Evolutionary conservation across 2,113 vertebrate species (phyloP), one percentile per base, ranked within the genome.

Genomic region (Motacilla alba): DNA sequence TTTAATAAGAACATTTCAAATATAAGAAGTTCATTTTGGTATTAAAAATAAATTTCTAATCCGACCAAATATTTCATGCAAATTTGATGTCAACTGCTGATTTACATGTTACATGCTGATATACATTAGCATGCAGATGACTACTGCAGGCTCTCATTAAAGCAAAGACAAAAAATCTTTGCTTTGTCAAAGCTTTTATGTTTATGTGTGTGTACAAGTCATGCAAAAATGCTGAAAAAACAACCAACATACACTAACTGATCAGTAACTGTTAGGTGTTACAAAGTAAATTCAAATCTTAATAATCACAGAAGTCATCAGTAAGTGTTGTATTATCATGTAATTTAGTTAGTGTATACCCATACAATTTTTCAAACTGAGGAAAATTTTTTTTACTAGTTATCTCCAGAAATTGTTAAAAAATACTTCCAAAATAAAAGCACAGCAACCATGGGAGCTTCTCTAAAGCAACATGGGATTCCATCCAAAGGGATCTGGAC

Each of bases 161-260:
- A 56, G 12, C 44, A 60, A 53, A 87, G 30, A 49, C 26, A 21
- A 39, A 86, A 84, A 90, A 35, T 70, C 52, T 59, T 75, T 70
- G 43, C 33, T 75, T 87, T 26, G 15, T 27, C 58, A 62, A 85
- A 78, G 37, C 23, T 56, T 44, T 60, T 53, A 12, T 26, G 14
- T n/a, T 63, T 24, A 30, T 31, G 22, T 24, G 24, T 24, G 7
- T 11, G 0, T 70, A 59, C 56, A 23, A 92, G 24, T 82, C 90
- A 95, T 90, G 93, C 80, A 96, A 91, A 95, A 95, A 4, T 70
- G 37, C 44, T 83, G 67, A 85, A 70, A 87, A 74, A 81, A 88
- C 12, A 83, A 13, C 67, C 28, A 93, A 83, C 90, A 82, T 95
- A 90, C 92, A 50, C n/a, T 62, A 80, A 90, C 27, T 63, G 11